Evolutionary conservation across 2,888 invertebrate genomes (phyloP).

Genomic region (Dolomedes plantarius): DNA sequence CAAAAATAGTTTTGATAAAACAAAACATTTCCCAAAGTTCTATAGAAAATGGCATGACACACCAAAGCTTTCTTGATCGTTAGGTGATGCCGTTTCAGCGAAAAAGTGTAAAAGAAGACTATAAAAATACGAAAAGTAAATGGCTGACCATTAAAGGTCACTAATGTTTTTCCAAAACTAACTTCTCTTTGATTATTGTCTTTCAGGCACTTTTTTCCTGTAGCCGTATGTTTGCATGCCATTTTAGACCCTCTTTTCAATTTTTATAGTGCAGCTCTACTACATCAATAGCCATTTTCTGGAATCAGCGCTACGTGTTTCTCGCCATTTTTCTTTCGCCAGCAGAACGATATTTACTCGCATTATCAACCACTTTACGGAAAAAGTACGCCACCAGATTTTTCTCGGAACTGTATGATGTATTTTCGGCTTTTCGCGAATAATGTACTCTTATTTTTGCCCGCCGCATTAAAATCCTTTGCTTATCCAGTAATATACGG

Average conservation of each 20-base stretch:
- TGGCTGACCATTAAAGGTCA: slow-evolving; percentile 66
- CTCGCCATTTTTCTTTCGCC: slow-evolving; percentile 48
- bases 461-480: slow-evolving; percentile 67
- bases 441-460: slow-evolving; percentile 65
- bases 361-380: slow-evolving; percentile 68
- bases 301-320: slow-evolving; percentile 63
- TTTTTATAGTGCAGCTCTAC: slow-evolving; percentile 65
- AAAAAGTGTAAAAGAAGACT: slow-evolving; percentile 60
- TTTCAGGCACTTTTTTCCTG: slow-evolving; percentile 36
- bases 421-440: slow-evolving; percentile 62
- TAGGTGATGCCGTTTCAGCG: slow-evolving; percentile 36
- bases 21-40: not conserved
- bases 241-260: slow-evolving; percentile 55
- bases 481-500: slow-evolving; percentile 71
- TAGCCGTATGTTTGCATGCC: slow-evolving; percentile 33
- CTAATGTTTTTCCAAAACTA: slow-evolving; percentile 68
- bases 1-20: not conserved
- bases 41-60: slow-evolving; percentile 42
- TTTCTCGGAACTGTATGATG: slow-evolving; percentile 47
- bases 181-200: slow-evolving; percentile 64
- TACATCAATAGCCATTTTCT: slow-evolving; percentile 68
- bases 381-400: slow-evolving; percentile 50
- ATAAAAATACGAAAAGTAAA: slow-evolving; percentile 59
- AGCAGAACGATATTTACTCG: slow-evolving; percentile 62
- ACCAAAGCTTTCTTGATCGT: slow-evolving; percentile 38